A percentile compares a stretch with the other conserved stretches of the same genome.
Evolutionary conservation across 2,797 vertebrate species (phyloP).

Genomic region (Paedocypris micromegethes): DNA sequence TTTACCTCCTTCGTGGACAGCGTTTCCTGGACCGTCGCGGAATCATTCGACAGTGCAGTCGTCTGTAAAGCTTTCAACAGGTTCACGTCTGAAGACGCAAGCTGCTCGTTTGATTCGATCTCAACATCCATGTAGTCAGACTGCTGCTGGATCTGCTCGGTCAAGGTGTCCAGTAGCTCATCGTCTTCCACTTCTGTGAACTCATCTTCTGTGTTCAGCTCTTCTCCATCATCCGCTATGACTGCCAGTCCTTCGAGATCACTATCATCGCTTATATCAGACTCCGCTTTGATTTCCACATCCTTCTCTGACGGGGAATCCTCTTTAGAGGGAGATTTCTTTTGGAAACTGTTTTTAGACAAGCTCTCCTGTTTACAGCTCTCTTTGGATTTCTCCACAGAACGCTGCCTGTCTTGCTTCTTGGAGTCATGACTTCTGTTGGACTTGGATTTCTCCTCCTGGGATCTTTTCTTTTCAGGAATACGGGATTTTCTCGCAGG

Average conservation of each 20-base stretch:
- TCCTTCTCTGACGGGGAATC: not conserved
- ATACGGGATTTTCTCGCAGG: constrained; percentile 1
- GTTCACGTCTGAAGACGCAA: constrained; percentile 3
- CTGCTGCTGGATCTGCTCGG: not conserved
- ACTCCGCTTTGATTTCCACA: not conserved
- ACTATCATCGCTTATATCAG: constrained; percentile 47
- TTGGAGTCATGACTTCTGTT: constrained; percentile 6
- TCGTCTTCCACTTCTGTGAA: constrained; percentile 4
- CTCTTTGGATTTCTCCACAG: constrained; percentile 11
- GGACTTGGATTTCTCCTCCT: constrained; percentile 2
- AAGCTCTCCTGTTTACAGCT: constrained; percentile 11
- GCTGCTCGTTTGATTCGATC: not conserved
- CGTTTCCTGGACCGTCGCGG: too few species aligned
- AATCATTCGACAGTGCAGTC: too few species aligned
- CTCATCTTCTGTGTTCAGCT: constrained; percentile 38
- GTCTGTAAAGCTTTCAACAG: not conserved
- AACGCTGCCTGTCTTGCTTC: constrained; percentile 12
- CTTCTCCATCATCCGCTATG: constrained; percentile 62
- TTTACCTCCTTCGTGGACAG: too few species aligned
- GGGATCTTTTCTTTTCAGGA: constrained; percentile 17
- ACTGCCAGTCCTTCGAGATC: constrained; percentile 69
- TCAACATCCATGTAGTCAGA: not conserved
- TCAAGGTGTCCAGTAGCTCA: constrained; percentile 1
- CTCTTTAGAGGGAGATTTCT: constrained; percentile 13
- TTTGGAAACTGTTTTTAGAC: constrained; percentile 7